Evolutionary conservation across 2,888 invertebrate species (phyloP).

Genomic region (Tortrix viridana): DNA sequence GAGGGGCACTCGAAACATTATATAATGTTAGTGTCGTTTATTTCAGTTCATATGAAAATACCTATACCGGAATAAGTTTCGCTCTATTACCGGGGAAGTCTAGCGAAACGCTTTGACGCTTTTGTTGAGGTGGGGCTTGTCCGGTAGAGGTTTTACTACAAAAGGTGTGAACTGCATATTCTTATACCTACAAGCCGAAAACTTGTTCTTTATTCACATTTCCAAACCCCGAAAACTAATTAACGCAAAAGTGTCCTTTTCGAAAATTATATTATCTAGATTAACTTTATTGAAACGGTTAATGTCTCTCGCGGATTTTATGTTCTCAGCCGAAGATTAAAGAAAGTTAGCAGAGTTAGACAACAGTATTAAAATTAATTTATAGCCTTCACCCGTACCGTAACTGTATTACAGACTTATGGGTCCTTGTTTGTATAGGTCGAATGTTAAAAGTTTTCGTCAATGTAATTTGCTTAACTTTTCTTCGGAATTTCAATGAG

Average conservation of each 20-base stretch:
- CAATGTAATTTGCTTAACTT: conserved; percentile 28
- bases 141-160: too few species aligned
- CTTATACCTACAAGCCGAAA: too few species aligned
- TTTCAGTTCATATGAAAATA: too few species aligned
- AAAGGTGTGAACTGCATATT: too few species aligned
- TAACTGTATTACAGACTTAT: conserved; percentile 42
- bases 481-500: conserved; percentile 24
- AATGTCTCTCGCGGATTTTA: conserved; percentile 39
- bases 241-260: conserved; percentile 6
- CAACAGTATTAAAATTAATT: conserved; percentile 40
- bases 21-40: too few species aligned
- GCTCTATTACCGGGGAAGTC: too few species aligned
- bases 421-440: conserved; percentile 43
- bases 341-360: conserved; percentile 40
- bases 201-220: not conserved
- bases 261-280: conserved; percentile 13
- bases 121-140: too few species aligned
- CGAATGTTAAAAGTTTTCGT: conserved; percentile 36
- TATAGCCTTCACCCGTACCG: conserved; percentile 35
- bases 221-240: conserved; percentile 28
- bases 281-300: conserved; percentile 32
- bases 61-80: too few species aligned
- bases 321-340: conserved; percentile 38
- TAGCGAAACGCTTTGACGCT: too few species aligned
- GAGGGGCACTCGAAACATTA: too few species aligned